Evolutionary conservation across 1,140 invertebrate genomes (phyloP).

Genomic region (Drosophila equinoxialis): DNA sequence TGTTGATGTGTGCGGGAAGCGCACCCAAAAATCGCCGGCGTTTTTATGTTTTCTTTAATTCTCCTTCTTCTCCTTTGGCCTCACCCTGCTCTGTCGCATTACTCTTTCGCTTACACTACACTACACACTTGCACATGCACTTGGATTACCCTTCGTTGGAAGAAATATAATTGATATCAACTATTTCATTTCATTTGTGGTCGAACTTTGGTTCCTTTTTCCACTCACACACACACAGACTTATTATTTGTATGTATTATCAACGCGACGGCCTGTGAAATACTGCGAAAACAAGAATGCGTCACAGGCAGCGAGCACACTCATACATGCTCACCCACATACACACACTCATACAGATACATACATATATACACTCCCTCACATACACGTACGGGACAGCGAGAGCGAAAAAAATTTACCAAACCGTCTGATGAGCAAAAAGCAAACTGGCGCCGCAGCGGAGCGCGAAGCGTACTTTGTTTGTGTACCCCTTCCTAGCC

Average conservation of each 20-base stretch:
- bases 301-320: slow-evolving; percentile 57
- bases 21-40: slow-evolving; percentile 72
- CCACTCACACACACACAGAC: not conserved
- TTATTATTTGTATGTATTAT: slow-evolving; percentile 19
- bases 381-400: slow-evolving; percentile 40
- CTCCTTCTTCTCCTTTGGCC: slow-evolving; percentile 46
- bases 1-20: slow-evolving; percentile 41
- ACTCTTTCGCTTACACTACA: slow-evolving; percentile 34
- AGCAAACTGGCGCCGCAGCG: slow-evolving; percentile 70
- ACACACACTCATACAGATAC: slow-evolving; percentile 20
- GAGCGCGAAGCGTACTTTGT: slow-evolving; percentile 61
- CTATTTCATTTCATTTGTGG: slow-evolving; percentile 32
- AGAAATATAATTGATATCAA: slow-evolving; percentile 31
- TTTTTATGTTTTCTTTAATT: slow-evolving; percentile 64
- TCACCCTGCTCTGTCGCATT: slow-evolving; percentile 64
- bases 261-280: slow-evolving; percentile 45
- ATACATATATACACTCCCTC: slow-evolving; percentile 25
- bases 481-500: slow-evolving; percentile 58
- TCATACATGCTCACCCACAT: slow-evolving; percentile 17
- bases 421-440: slow-evolving; percentile 74
- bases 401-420: slow-evolving; percentile 71
- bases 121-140: slow-evolving; percentile 43
- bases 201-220: slow-evolving; percentile 18
- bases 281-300: slow-evolving; percentile 75
- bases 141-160: slow-evolving; percentile 45